These are phyloP conservation scores for Tachystola acroxantha DNA, from an alignment of 2,888 invertebrate species.

Conservation along the genomic window DNA sequence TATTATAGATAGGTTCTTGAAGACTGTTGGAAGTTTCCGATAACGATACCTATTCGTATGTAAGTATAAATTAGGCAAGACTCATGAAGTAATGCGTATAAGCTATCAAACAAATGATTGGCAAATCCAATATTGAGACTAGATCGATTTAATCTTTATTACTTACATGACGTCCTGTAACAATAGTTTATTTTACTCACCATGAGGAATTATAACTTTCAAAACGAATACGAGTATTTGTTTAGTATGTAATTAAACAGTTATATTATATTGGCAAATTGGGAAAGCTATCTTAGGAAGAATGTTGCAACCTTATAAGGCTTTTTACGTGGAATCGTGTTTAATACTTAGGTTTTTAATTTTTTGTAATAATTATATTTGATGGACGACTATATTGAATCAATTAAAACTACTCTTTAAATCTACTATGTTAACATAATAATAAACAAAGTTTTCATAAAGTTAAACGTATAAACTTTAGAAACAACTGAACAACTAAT, in stretches of 20 bases:
- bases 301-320: neutral
- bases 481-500: conserved; percentile 14
- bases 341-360: neutral
- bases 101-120: no score
- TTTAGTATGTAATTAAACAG: no score
- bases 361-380: conserved; percentile 13
- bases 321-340: no score
- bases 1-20: conserved; percentile 44
- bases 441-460: conserved; percentile 1
- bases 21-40: conserved; percentile 68
- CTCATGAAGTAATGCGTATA: no score
- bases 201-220: no score
- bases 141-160: no score
- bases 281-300: neutral
- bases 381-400: neutral
- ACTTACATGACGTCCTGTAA: no score
- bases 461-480: conserved; percentile 1
- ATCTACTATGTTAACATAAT: conserved; percentile 1
- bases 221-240: no score
- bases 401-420: neutral
- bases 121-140: no score
- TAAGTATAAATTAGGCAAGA: no score
- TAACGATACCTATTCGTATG: no score
- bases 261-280: neutral
- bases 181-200: no score